Base-by-base conservation (phyloP, 2,113 vertebrate genomes). In the Gymnarchus niloticus region DNA sequence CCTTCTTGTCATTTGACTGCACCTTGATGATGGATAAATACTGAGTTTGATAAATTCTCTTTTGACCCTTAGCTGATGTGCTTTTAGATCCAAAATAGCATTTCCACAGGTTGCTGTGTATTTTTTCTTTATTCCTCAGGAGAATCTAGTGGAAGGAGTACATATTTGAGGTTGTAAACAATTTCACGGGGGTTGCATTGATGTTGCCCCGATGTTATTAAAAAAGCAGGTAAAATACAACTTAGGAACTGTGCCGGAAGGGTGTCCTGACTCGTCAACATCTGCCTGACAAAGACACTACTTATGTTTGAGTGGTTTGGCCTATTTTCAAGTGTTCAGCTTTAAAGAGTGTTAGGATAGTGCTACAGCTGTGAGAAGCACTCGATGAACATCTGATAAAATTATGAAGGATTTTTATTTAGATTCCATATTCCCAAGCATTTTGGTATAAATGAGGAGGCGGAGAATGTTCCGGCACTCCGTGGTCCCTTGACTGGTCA, bases 21-120 rank as follows among this genome's bases (percentile, higher is more conserved):
- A 3, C 65, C 33, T 41, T 73, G 65, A 73, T 33, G 41, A 33
- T 6, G 65, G 65, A 37, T 73, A 73, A 73, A 41, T 73, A 25
- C 65, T 73, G 6, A 33, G 14, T 73, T 73, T 73, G 65, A 73
- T 73, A 7, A 19, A 73, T 73, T 73, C 33, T 0, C 65, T 73
- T 73, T 73, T 73, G 65, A 73, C 33, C 65, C 65, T 73, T 41
- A 41, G 65, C 65, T 73, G 65, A 73, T 73, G 19, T 37, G 65
- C 33, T 73, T 73, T 73, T 73, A 73, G 65, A 41, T 73, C 33
- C 33, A 73, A 73, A 73, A 73, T 73, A 37, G 65, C 33, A 73
- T 73, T 73, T 73, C 65, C 21, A 19, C 21, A n/a, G 76, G 9
- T 37, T 48, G 37, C 21, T n/a, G 21, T 37, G 21, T 59, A 1